These are phyloP conservation scores for Artibeus lituratus DNA, from an alignment of 2,797 vertebrate species.

Conservation along the genomic window DNA sequence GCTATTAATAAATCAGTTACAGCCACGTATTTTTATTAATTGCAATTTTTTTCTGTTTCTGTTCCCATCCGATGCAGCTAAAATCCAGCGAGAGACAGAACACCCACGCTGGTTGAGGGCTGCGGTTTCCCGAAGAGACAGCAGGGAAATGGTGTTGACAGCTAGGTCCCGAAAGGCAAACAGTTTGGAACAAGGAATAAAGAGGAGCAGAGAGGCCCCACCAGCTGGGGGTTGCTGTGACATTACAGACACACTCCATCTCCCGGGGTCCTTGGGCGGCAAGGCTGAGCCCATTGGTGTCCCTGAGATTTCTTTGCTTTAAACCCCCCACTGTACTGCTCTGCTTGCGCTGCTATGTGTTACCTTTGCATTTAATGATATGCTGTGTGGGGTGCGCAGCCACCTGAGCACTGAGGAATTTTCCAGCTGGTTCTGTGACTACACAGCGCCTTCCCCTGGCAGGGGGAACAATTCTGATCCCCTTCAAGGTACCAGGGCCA, in stretches of 20 bases:
- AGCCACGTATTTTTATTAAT: neutral
- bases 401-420: neutral
- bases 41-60: constrained; percentile 7
- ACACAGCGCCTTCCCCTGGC: neutral
- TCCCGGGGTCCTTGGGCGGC: neutral
- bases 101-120: accelerated
- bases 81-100: constrained; percentile 8
- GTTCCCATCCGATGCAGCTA: neutral
- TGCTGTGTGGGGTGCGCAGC: neutral
- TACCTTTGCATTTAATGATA: neutral
- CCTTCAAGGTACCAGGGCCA: neutral
- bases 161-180: neutral
- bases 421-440: neutral
- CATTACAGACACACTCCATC: neutral
- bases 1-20: constrained; percentile 79
- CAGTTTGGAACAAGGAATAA: neutral
- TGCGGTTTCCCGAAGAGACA: neutral
- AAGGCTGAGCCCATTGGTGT: neutral
- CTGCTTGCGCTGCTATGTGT: neutral
- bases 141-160: neutral
- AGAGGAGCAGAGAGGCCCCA: neutral
- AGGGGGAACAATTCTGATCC: no score
- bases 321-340: neutral
- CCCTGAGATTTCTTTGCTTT: neutral
- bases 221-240: neutral